Conservation (phyloP, 2,113 vertebrate species). For the Osmerus mordax region DNA sequence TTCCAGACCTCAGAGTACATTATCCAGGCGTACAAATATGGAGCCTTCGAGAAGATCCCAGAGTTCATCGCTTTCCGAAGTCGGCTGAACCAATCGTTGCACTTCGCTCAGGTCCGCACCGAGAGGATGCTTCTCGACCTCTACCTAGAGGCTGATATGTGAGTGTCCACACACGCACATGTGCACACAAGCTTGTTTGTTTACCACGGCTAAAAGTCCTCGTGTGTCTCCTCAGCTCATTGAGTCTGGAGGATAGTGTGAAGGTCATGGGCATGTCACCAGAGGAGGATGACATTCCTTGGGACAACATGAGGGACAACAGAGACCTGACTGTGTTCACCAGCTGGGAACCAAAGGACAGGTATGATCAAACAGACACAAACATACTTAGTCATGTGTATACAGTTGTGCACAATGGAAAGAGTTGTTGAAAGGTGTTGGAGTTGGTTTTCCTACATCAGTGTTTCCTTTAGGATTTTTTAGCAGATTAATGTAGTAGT, state of each 20-base stretch:
- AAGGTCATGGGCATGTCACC: slow-evolving; percentile 91
- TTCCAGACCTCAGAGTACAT: slow-evolving; percentile 98
- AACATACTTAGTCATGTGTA: not conserved
- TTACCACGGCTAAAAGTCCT: not conserved
- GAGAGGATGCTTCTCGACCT: slow-evolving; percentile 96
- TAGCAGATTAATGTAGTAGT: no score
- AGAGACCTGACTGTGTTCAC: slow-evolving; percentile 91
- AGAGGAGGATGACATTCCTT: slow-evolving; percentile 96
- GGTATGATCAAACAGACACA: slow-evolving; percentile 59
- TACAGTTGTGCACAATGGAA: no score
- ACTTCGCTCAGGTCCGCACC: slow-evolving; percentile 96
- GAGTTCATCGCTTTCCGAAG: slow-evolving; percentile 98
- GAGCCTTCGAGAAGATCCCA: slow-evolving; percentile 98
- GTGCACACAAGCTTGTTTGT: not conserved
- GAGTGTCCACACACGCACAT: slow-evolving; percentile 52
- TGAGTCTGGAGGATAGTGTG: slow-evolving; percentile 92
- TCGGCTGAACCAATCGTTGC: slow-evolving; percentile 93
- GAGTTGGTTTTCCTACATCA: no score
- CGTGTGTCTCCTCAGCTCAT: slow-evolving; percentile 67
- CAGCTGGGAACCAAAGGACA: slow-evolving; percentile 90
- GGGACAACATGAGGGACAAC: slow-evolving; percentile 91
- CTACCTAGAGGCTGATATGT: slow-evolving; percentile 95
- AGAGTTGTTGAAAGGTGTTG: no score
- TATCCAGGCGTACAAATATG: slow-evolving; percentile 99
- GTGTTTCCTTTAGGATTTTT: no score